Base-by-base conservation (phyloP, 2,888 invertebrate genomes). In the Noctua janthina region DNA sequence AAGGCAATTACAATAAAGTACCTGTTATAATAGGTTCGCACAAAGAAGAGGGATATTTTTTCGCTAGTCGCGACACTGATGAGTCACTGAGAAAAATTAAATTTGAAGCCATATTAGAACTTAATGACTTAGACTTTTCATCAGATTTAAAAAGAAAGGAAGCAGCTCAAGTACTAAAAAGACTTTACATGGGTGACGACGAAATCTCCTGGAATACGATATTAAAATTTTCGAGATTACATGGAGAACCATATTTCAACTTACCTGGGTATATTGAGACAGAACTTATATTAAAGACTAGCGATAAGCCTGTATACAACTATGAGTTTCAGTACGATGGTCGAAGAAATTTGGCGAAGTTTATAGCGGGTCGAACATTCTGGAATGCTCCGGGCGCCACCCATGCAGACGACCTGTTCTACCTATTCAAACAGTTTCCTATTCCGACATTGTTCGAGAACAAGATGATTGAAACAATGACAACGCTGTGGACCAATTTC, bases 1-100 rank as follows among this genome's bases (percentile, higher is more conserved):
- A 68, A 51, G 87, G 88, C 46, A 54, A 87, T 5, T 89, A 85
- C 46, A 82, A 85, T 59, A 88, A 89, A 76, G 88, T 91, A 10
- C 91, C 92, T 1, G 74, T 90, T 3, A 90, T 92, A 8, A 87
- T 91, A 74, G 92, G 92, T 8, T 75, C 69, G 11, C 91, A 88
- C 13, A 78, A 79, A 39, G 74, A 89, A 68, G 92, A 92, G 74
- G 92, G 92, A 17, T 87, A 85, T 54, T 80, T 43, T 54, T 83
- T 87, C 11, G 81, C 87, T 5, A 23, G 54, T 35, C 17, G 0
- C 0, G 82, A 83, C 0, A 83, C 64, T n/a, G 66, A 84, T 4
- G 79, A 71, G 13, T 39, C 84, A 29, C 39, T 83, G 39, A 64
- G 15, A 1, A 67, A 74, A 49, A 1, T 84, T 29, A 20, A 70